A percentile compares a stretch with the other conserved stretches of the same genome.
Conservation (phyloP, 2,797 vertebrate species). For the Lithobates sylvaticus region DNA sequence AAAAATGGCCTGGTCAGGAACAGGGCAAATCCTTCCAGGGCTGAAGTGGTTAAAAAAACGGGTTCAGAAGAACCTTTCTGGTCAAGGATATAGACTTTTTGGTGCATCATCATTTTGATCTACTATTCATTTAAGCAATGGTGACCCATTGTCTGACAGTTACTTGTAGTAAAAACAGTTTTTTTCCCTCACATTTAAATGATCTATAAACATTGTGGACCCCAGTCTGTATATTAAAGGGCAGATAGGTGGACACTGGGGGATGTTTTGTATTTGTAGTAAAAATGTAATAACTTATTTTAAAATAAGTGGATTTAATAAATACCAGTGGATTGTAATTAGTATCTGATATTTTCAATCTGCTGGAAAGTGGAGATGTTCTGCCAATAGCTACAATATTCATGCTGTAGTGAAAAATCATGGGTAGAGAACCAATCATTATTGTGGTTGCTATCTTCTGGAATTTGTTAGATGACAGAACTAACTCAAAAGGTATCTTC, state of each 20-base stretch:
- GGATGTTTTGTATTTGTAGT: slow-evolving; percentile 77
- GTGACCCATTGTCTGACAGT: slow-evolving; percentile 30
- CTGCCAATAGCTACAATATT: slow-evolving; percentile 85
- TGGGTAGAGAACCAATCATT: no score
- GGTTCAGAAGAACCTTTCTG: slow-evolving; percentile 16
- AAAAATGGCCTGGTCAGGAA: no score
- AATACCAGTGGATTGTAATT: slow-evolving; percentile 93
- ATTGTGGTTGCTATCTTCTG: no score
- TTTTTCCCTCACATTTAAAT: slow-evolving; percentile 34
- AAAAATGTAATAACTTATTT: slow-evolving; percentile 84
- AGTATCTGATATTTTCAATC: slow-evolving; percentile 89
- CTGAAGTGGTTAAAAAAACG: slow-evolving; percentile 14
- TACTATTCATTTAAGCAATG: not conserved
- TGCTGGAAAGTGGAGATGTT: slow-evolving; percentile 84
- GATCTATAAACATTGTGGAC: slow-evolving; percentile 18
- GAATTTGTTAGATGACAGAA: slow-evolving; percentile 85
- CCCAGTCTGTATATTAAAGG: slow-evolving; percentile 10
- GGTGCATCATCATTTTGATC: slow-evolving; percentile 35
- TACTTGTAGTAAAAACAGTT: slow-evolving; percentile 27
- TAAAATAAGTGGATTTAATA: slow-evolving; percentile 85
- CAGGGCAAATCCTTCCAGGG: no score
- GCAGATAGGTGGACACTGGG: slow-evolving; percentile 82
- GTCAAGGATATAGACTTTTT: slow-evolving; percentile 7
- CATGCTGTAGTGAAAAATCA: slow-evolving; percentile 81
- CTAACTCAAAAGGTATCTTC: no score